Evolutionary conservation across 2,888 invertebrate species (phyloP), one percentile per base, ranked within the genome.

Genomic region (Drosophila gaucha): DNA sequence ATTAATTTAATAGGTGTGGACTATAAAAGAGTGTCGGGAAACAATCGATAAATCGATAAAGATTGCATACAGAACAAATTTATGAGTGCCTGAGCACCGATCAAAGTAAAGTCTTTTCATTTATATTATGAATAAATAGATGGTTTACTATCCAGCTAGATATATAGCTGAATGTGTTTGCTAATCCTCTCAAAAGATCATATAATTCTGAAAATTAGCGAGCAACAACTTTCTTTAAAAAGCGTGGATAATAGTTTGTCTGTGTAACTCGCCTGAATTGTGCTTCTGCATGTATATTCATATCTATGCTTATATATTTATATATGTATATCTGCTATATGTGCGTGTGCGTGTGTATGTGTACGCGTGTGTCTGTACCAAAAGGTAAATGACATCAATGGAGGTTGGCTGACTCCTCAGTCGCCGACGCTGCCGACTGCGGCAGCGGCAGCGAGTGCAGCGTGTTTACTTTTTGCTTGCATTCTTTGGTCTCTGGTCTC

Each of bases 311-410:
- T n/a, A 26, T 31, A 33, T 33, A 16, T 33, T 0, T 38, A 18
- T 54, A 28, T 38, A 6, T 35, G 9, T 28, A n/a, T 26, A 18
- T 51, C 6, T 63, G 38, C 18, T 6, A 14, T 51, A 12, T 52
- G 30, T 56, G 9, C 47, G 31, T 54, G 55, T 56, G 33, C 56
- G 16, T 44, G 28, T 44, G 31, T 49, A 36, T 41, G 24, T 46
- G 35, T 58, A 28, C 62, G 65, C 67, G 60, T 63, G 62, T 74
- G 74, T 69, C 49, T 77, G 60, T 67, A 70, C 60, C 67, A 75
- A 86, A 83, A 83, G 83, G 83, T 83, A 83, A 83, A 83, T 83
- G 83, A 83, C 83, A 83, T 86, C 83, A 86, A 83, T 83, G 80
- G 83, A 83, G 83, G 83, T 83, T 83, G 80, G 74, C 77, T 78